Evolutionary conservation across 2,113 vertebrate species (phyloP), one percentile per base, ranked within the genome.

Genomic region (Charadrius vociferus): DNA sequence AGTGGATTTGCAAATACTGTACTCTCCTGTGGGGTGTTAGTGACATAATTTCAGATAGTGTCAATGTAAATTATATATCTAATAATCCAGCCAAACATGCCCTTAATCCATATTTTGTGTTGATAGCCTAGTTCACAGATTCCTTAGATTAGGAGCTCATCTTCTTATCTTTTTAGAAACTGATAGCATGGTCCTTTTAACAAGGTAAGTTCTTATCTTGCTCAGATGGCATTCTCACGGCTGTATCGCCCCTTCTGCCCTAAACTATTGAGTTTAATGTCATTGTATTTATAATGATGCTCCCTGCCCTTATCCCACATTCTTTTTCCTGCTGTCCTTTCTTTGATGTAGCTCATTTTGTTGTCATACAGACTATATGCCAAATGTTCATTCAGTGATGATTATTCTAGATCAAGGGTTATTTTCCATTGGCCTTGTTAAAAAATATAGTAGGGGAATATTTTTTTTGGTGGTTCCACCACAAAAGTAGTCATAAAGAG

Each of bases 331-430:
- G 81, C 91, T 71, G 70, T 45, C 84, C 93, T 81, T 71, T 70
- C 95, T 94, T 94, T 95, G 88, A 86, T 95, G 86, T 50, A 62
- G 73, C 70, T 73, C 65, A 37, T 88, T 92, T 61, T 86, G 75
- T 49, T 68, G 74, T 53, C 68, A 30, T 30, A 37, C 81, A 61
- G 41, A 32, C 66, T 41, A 14, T 39, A 55, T 73, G 74, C 74
- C 81, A 90, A 94, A 89, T 58, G 67, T 73, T 85, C 66, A 56
- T 91, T 90, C 83, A 45, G 37, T 49, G 55, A 50, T 10, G 13
- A 70, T 77, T 88, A 53, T 85, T 90, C 77, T 55, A 86, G 58
- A 82, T 70, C 80, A 90, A 73, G 74, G 36, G n/a, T 85, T 80
- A 78, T 87, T 86, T 91, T 91, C 66, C 61, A 65, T 5, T 70